Base-by-base conservation (phyloP, 2,797 vertebrate species). In the Premnoplex brunnescens region DNA sequence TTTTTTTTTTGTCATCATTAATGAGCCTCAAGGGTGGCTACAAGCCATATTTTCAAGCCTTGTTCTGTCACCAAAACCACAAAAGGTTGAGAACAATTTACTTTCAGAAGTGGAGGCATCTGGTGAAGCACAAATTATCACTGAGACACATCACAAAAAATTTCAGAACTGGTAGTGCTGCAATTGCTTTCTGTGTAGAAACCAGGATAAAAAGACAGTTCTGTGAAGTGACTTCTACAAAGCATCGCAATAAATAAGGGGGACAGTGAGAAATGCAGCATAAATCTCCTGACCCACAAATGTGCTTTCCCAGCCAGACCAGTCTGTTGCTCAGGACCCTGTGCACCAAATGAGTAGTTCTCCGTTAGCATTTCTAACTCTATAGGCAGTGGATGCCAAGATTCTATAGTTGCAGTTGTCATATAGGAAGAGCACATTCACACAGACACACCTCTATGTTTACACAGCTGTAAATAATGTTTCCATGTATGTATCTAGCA, bases 111-210 rank as follows among this genome's bases (percentile, higher is more conserved):
- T 71, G 49, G 76, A 81, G 36, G 37, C 83, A 93, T 71, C 71
- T 79, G 44, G 71, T 85, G 67, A 92, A 95, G 59, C 59, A 90
- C 76, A 93, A 91, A 92, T 93, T 92, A 94, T 88, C 75, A 67
- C 0, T 28, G 73, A 93, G 51, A 81, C 48, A 85, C 48, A 60
- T 19, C 41, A 85, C 30, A 88, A 82, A 80, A 91, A 86, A 54
- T 16, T 69, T 41, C 56, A 67, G 76, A 94, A 82, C 3, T 63
- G 62, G 37, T 48, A 85, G 69, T 1, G 1, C 22, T 81, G 67
- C 2, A 7, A 71, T 46, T 78, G 77, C 43, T 56, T 88, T 88
- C 69, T 28, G 30, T 44, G 37, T 58, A 77, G 68, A 88, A 81
- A 88, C 9, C 9, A 84, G 20, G 18, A 46, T 37, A 79, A 81